A percentile compares a stretch with the other conserved stretches of the same genome.
phyloP scores from a whole-genome alignment of 2,113 vertebrate species.

The Aspidoscelis tigris region DNA sequence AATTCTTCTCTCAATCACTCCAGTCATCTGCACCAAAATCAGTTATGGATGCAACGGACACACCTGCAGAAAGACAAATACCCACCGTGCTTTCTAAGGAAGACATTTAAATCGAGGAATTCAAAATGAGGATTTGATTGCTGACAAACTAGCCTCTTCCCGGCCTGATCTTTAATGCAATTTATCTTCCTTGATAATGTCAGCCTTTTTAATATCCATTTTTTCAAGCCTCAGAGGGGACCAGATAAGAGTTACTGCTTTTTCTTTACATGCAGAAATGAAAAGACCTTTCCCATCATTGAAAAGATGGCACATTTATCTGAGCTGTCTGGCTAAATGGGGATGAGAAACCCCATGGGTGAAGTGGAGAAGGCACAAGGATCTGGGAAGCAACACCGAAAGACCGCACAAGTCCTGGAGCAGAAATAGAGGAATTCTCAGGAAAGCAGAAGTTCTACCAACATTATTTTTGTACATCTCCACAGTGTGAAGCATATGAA shows the following conservation, averaged over 20 bases:
- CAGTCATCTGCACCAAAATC: neutral
- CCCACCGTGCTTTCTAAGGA: neutral
- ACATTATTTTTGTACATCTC: no score
- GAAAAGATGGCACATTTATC: neutral
- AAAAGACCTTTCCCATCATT: neutral
- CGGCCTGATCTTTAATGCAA: neutral
- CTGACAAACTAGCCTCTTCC: accelerated
- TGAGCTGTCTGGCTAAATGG: neutral
- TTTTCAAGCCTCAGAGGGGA: neutral
- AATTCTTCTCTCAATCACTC: neutral
- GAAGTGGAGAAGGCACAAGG: neutral
- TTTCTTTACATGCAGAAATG: neutral
- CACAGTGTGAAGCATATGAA: no score
- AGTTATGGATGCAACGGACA: accelerated
- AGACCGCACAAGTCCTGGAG: neutral
- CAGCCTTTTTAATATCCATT: conserved; percentile 23
- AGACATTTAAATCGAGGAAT: neutral
- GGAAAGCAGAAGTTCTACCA: no score
- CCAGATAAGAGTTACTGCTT: neutral
- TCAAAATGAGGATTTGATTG: conserved; percentile 1
- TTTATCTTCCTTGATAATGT: neutral
- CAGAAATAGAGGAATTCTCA: no score
- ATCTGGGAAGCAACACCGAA: neutral
- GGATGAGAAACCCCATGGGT: neutral
- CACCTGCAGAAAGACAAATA: neutral